A percentile compares a stretch with the other conserved stretches of the same genome.
Conservation (phyloP, 1,140 invertebrate species). For the Camponotus pennsylvanicus region DNA sequence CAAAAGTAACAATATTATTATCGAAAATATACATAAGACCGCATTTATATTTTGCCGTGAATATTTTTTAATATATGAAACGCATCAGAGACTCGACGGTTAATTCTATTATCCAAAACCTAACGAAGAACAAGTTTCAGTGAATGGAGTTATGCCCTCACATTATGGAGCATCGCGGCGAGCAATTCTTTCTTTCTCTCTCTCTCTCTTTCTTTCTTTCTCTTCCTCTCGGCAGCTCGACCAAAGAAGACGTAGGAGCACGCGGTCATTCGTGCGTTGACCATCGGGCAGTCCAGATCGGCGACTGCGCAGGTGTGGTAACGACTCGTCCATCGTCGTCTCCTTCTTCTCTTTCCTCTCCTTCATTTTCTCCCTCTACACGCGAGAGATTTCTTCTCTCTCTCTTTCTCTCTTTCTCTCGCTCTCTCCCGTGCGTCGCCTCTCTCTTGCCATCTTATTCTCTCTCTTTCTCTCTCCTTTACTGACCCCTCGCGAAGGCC, state of each 20-base stretch:
- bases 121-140: background rate
- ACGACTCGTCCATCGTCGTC: slow-evolving; percentile 41
- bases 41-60: no score
- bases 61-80: background rate
- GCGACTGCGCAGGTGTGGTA: slow-evolving; percentile 68
- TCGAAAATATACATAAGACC: background rate
- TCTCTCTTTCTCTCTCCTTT: slow-evolving; percentile 48
- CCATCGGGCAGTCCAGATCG: slow-evolving; percentile 74
- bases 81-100: background rate
- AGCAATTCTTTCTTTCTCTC: slow-evolving; percentile 16
- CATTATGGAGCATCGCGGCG: background rate
- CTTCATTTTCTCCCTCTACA: background rate
- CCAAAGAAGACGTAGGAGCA: slow-evolving; percentile 50
- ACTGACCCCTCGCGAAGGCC: slow-evolving; percentile 75
- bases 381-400: background rate
- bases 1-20: background rate
- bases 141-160: slow-evolving; percentile 22
- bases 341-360: slow-evolving; percentile 65
- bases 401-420: slow-evolving; percentile 62
- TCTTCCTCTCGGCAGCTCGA: slow-evolving; percentile 49
- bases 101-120: background rate
- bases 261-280: slow-evolving; percentile 75
- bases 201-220: background rate
- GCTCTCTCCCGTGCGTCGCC: slow-evolving; percentile 46
- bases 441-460: slow-evolving; percentile 10